Conservation (phyloP, 2,113 vertebrate genomes). For the Antechinus flavipes region DNA sequence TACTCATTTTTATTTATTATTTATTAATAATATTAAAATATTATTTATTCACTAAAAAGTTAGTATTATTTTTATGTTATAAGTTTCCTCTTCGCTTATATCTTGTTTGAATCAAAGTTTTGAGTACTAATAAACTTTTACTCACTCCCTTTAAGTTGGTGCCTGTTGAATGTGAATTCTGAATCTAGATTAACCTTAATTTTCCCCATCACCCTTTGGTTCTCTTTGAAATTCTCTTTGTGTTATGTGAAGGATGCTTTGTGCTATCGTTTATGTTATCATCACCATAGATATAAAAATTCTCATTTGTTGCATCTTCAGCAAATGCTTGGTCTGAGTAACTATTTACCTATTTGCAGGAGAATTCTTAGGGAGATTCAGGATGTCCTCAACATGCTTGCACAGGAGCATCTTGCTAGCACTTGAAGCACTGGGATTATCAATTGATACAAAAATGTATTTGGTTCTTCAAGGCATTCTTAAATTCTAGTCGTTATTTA, state of each 20-base stretch:
- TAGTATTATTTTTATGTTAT: no score
- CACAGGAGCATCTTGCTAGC: not conserved
- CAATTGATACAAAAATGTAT: no score
- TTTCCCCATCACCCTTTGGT: no score
- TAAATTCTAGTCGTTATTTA: not conserved
- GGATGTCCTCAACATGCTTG: not conserved
- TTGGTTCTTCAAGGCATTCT: not conserved
- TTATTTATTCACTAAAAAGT: no score
- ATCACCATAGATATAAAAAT: not conserved
- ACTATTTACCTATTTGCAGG: not conserved
- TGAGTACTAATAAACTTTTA: no score
- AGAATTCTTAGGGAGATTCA: not conserved
- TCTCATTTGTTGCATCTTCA: not conserved
- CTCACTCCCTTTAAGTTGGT: no score
- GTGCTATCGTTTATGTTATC: not conserved
- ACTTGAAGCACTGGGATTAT: not conserved
- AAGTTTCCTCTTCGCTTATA: no score
- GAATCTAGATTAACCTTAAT: no score
- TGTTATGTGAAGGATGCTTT: not conserved
- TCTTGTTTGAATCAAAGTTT: no score
- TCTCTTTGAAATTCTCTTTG: not conserved
- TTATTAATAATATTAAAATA: no score
- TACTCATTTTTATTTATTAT: no score
- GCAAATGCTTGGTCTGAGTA: not conserved
- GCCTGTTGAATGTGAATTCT: no score